Percentiles rank a stretch among this genome's conserved stretches.
Evolutionary conservation across 2,113 vertebrate genomes (phyloP).

Genomic region (Upupa epops): DNA sequence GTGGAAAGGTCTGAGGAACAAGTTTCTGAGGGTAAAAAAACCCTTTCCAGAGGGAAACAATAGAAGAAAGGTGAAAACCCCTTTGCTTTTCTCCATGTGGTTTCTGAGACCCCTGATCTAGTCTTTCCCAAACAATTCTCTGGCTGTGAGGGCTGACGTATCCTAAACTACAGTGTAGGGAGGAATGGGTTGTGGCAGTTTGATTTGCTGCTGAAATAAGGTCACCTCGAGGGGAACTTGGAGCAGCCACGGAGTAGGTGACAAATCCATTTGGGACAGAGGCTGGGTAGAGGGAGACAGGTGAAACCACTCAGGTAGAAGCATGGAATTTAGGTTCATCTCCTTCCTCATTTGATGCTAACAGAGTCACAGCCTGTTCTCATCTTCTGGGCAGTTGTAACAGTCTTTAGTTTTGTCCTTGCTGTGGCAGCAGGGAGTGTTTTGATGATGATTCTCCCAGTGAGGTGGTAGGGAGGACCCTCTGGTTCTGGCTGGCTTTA

Average conservation of each 20-base stretch:
- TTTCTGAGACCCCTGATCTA: conserved; percentile 14
- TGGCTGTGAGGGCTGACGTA: not conserved
- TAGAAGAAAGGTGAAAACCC: not conserved
- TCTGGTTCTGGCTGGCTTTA: not conserved
- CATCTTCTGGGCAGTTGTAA: not conserved
- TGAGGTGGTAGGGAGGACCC: not conserved
- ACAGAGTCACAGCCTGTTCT: not conserved
- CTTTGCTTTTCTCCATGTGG: not conserved
- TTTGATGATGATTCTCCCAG: not conserved
- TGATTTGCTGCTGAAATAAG: conserved; percentile 33
- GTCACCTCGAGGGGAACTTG: conserved; percentile 14
- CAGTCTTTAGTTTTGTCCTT: not conserved
- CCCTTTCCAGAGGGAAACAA: not conserved
- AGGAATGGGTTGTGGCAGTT: conserved; percentile 2
- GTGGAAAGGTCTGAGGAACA: not conserved
- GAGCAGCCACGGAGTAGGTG: not conserved
- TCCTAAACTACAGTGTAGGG: not conserved
- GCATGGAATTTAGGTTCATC: not conserved
- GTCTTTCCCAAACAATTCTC: conserved; percentile 37
- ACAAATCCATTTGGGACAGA: not conserved
- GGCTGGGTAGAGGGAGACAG: not conserved
- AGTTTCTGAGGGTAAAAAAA: not conserved
- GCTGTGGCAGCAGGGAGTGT: not conserved
- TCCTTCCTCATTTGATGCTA: not conserved
- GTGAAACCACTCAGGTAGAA: not conserved